Conservation (phyloP, 64 coral and sea anemone species). For the Actinia equina region DNA sequence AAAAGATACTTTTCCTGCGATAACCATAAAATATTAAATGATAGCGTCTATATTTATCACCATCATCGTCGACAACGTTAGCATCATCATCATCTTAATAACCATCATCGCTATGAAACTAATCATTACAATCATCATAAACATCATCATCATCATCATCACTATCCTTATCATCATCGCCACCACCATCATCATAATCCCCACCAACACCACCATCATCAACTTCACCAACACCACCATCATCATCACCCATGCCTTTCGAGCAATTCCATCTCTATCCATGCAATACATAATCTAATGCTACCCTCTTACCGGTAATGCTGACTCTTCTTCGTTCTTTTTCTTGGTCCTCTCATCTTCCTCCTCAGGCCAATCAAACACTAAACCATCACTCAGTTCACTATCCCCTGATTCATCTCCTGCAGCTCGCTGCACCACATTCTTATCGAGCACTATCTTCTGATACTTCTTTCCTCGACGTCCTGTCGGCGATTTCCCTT, state of each 20-base stretch:
- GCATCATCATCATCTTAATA: no score
- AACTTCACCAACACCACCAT: no score
- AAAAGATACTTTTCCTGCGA: slow-evolving; percentile 53
- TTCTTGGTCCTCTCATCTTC: not conserved
- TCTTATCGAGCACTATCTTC: slow-evolving; percentile 27
- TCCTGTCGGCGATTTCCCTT: slow-evolving; percentile 20
- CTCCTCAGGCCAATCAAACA: not conserved
- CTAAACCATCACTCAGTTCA: slow-evolving; percentile 39
- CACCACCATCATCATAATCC: no score
- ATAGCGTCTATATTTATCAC: no score
- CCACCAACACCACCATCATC: no score
- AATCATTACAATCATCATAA: no score
- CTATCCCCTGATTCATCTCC: slow-evolving; percentile 54
- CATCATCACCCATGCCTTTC: no score
- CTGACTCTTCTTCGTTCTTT: not conserved
- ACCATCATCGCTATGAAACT: no score
- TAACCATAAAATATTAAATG: no score
- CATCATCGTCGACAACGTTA: no score
- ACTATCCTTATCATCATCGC: not conserved
- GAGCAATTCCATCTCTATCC: no score
- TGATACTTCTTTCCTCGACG: slow-evolving; percentile 29
- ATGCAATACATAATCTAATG: no score
- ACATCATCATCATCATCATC: not conserved
- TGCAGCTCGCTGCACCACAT: slow-evolving; percentile 29
- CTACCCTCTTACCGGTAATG: slow-evolving; percentile 54